These are phyloP conservation scores for Leuctra nigra DNA, from an alignment of 2,888 invertebrate genomes.

Conservation along the genomic window DNA sequence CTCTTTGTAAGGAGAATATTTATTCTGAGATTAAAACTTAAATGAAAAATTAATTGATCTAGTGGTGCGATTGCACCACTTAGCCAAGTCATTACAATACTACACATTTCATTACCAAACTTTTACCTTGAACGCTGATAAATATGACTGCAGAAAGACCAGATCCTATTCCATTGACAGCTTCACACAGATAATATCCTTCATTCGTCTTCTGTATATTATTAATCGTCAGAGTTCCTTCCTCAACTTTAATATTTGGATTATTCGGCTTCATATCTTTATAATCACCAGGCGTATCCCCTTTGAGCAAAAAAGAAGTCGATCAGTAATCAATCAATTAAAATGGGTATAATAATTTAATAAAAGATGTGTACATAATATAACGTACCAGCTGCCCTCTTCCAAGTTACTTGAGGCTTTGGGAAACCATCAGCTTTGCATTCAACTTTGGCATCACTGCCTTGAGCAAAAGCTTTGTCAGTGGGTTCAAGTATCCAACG, in stretches of 20 bases:
- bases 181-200: conserved; percentile 93
- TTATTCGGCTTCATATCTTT: conserved; percentile 87
- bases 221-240: conserved; percentile 84
- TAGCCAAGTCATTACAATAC: no score
- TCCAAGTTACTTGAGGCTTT: conserved; percentile 91
- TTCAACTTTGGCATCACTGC: conserved; percentile 88
- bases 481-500: conserved; percentile 94
- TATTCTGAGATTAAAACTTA: no score
- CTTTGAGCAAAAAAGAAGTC: no score
- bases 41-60: no score
- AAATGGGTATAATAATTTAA: no score
- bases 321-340: no score
- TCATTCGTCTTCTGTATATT: conserved; percentile 91
- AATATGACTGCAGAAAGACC: conserved; percentile 90
- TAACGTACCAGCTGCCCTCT: conserved; percentile 81
- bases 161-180: conserved; percentile 92
- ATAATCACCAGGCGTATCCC: conserved; percentile 87
- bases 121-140: conserved; percentile 84
- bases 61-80: no score
- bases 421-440: conserved; percentile 96
- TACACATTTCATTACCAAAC: no score
- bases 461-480: conserved; percentile 92
- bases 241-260: conserved; percentile 86
- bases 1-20: no score
- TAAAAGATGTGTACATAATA: no score